Base-by-base conservation (phyloP, 2,888 invertebrate species). In the Endotricha flammealis region DNA sequence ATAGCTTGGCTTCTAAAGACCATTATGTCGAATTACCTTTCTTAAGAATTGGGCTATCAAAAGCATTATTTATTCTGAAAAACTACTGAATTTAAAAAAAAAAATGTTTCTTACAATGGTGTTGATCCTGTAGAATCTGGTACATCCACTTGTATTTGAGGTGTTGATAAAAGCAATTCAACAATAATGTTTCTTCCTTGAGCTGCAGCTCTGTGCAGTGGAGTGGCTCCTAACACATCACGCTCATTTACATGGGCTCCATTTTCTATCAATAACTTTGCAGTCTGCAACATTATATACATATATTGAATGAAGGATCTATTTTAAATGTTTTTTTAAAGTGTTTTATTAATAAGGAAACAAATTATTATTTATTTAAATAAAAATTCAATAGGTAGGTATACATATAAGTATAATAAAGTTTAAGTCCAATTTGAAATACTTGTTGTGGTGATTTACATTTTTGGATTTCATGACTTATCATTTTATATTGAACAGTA, bases 101-200 rank as follows among this genome's bases (percentile, higher is more conserved):
- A 6, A 1, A 27, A 33, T 12, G 4, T 28, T 54, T 85, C 90
- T 88, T 75, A 92, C 89, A 96, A 72, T 25, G 95, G 89, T 11
- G 94, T 92, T 62, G 92, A 93, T 14, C 94, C 94, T 54, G 91
- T 91, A 22, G 77, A 78, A 73, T 96, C 95, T 53, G 78, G 82
- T 12, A 80, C 56, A 71, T 95, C 83, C 10, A 92, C 70, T 47
- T 88, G 76, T 8, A 86, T 67, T 16, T 87, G 76, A 38, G 88
- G 83, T 45, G 81, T 72, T 29, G 88, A 78, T 17, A 95, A 57
- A 4, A 96, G 78, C 4, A 93, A 64, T 32, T 93, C 93, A 0
- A 92, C 93, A 20, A 94, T 88, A 27, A 88, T 86, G 23, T 92
- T 95, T 6, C 79, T 95, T 13, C 95, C 95, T 62, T 88, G 95